Evolutionary conservation across 1,140 invertebrate genomes (phyloP).

Genomic region (Arctopsyche grandis): DNA sequence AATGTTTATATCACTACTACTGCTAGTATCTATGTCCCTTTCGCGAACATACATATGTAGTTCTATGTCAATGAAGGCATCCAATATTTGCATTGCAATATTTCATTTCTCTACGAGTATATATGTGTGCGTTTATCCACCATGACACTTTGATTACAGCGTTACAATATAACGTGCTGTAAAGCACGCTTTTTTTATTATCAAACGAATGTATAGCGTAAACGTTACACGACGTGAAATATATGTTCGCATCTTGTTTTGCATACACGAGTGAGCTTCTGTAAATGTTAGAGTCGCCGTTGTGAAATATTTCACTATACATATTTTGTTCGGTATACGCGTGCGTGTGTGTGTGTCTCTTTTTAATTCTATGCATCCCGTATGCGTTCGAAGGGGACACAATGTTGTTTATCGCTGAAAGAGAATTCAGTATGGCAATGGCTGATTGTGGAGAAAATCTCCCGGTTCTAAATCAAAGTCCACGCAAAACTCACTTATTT

Average conservation of each 20-base stretch:
- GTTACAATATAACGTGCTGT: neutral
- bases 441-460: conserved; percentile 10
- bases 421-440: neutral
- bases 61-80: no score
- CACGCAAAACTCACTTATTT: conserved; percentile 52
- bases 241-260: conserved; percentile 36
- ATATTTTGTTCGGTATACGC: no score
- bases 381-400: neutral
- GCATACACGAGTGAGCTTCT: conserved; percentile 39
- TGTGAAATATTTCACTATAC: conserved; percentile 19
- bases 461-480: conserved; percentile 43
- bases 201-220: conserved; percentile 19
- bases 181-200: neutral
- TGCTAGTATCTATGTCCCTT: no score
- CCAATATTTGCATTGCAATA: no score
- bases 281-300: conserved; percentile 31
- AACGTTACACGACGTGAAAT: conserved; percentile 30
- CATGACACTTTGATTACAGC: neutral
- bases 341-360: no score
- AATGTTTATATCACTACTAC: no score
- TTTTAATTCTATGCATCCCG: no score
- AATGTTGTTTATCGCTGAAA: neutral
- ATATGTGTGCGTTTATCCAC: neutral
- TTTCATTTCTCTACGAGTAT: neutral
- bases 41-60: no score